Base-by-base conservation (phyloP, 2,888 invertebrate species). In the Oscheius sp. region DNA sequence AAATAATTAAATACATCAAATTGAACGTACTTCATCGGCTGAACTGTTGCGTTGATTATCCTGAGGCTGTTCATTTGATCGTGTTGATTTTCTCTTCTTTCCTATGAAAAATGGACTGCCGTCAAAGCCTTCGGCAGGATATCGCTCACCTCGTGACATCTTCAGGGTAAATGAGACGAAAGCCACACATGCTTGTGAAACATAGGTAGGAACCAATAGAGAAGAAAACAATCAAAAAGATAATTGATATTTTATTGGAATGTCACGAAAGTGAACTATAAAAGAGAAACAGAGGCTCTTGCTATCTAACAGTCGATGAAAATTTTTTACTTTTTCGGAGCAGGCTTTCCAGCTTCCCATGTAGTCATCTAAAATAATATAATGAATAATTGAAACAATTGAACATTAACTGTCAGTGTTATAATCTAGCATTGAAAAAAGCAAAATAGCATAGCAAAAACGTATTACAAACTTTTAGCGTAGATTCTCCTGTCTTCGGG, bases 321-420 rank as follows among this genome's bases (percentile, higher is more conserved):
- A 47, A 4, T 2, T 9, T 12, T 54, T 1, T 57, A 59, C 41
- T 59, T 59, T 30, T 59, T 59, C 5, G 38, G 38, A 26, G 22
- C 59, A 28, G 59, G 26, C 68, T 77, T 77, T 62, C 96, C 96
- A 87, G 93, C 91, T 81, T 90, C 91, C 95, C 95, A 96, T 77
- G 91, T 91, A 1, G 93, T 93, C 79, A 94, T 91, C 86, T 91
- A 92, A 68, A 95, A 91, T 81, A 24, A 12, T 9, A 20, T 54
- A n/a, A 33, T 54, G 45, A 36, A 36, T n/a, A n/a, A n/a, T n/a
- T n/a, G n/a, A 36, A 36, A 14, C 36, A 36, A 9, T 12, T 45
- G 47, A n/a, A 20, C 3, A 24, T 2, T 20, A 47, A 24, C 22
- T n/a, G n/a, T n/a, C n/a, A n/a, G n/a, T n/a, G n/a, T n/a, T n/a